Conservation (phyloP, 2,797 vertebrate genomes). For the Ambastaia sidthimunki region DNA sequence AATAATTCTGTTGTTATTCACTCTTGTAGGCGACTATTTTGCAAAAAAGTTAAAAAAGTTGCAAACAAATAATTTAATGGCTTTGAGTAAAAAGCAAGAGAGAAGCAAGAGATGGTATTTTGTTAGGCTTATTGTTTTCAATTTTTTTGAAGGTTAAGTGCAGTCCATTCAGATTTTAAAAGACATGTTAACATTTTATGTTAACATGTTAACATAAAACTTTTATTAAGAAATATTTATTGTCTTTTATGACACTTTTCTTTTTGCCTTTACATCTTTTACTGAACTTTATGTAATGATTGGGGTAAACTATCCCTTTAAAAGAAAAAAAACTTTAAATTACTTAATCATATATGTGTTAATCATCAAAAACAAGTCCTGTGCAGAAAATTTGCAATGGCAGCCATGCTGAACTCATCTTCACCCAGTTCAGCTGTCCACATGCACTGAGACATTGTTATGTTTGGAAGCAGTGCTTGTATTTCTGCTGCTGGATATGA, state of each 20-base stretch:
- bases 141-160: not conserved
- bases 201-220: too few relatives aligned
- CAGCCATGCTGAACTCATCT: slow-evolving; percentile 18
- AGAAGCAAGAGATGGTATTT: not conserved
- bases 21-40: not conserved
- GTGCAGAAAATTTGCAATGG: not conserved
- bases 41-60: not conserved
- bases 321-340: slow-evolving; percentile 1
- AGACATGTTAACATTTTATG: too few relatives aligned
- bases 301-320: not conserved
- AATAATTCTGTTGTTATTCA: not conserved
- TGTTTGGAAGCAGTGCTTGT: not conserved
- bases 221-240: too few relatives aligned
- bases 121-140: not conserved
- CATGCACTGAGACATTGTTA: not conserved
- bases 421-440: not conserved
- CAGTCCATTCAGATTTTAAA: not conserved
- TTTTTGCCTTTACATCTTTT: too few relatives aligned
- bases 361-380: slow-evolving; percentile 1
- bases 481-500: slow-evolving; percentile 18
- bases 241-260: not conserved
- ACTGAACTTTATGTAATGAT: too few relatives aligned
- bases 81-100: not conserved
- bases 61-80: not conserved
- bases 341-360: too few relatives aligned